Percentiles rank a stretch among this genome's conserved stretches.
phyloP scores from a whole-genome alignment of 2,113 vertebrate genomes.

The Chionis minor region DNA sequence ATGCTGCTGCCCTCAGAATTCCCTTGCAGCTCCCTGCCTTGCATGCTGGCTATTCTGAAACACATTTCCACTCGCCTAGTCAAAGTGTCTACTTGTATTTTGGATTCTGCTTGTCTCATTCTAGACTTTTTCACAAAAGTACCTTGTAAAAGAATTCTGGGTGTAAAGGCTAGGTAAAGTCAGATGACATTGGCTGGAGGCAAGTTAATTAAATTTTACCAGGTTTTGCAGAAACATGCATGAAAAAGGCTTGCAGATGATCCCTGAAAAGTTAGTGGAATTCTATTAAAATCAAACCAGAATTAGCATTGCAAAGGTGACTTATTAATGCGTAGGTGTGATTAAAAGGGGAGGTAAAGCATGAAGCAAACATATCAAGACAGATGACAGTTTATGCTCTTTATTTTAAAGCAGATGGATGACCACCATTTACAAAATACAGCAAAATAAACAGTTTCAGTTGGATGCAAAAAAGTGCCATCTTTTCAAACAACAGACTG shows the following conservation, averaged over 20 bases:
- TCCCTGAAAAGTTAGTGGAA: not conserved
- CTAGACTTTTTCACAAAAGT: not conserved
- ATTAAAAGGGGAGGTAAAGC: not conserved
- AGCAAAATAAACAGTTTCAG: conserved; percentile 14
- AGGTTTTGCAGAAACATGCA: not conserved
- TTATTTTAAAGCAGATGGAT: conserved; percentile 34
- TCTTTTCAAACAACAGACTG: conserved; percentile 84
- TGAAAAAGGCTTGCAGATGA: not conserved
- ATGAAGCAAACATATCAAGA: not conserved
- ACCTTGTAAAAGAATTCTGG: not conserved
- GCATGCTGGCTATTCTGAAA: not conserved
- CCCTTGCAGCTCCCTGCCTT: not conserved
- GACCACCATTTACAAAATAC: conserved; percentile 15
- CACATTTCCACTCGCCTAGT: not conserved
- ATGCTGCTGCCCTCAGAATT: not conserved
- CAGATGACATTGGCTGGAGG: not conserved
- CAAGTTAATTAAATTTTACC: not conserved
- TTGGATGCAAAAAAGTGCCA: not conserved
- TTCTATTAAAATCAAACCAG: not conserved
- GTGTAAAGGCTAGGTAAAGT: not conserved
- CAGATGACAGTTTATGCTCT: conserved; percentile 26
- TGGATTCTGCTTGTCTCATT: not conserved
- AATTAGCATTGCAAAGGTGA: not conserved
- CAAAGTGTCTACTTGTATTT: not conserved
- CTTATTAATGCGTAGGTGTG: not conserved